Conservation (phyloP, 2,113 vertebrate species). For the Malurus elegans region DNA sequence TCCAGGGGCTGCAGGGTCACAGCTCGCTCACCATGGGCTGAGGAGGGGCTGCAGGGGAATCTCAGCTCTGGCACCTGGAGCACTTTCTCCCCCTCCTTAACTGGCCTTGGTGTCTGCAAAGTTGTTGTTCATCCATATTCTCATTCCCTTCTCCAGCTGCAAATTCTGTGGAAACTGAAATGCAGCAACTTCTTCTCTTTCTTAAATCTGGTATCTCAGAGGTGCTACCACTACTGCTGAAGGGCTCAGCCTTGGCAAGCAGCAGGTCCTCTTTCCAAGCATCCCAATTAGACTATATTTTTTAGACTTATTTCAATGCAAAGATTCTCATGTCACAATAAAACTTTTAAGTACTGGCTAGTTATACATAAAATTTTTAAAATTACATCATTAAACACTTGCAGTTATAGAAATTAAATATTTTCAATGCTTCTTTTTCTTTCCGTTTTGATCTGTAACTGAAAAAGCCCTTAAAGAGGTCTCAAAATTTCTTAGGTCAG, state of each 20-base stretch:
- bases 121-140: neutral
- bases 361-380: neutral
- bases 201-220: neutral
- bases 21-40: neutral
- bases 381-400: neutral
- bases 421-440: neutral
- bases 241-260: fast-evolving
- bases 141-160: neutral
- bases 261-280: neutral
- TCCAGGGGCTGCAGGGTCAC: neutral
- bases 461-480: neutral
- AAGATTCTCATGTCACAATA: neutral
- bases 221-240: neutral
- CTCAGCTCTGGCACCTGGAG: fast-evolving
- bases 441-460: neutral
- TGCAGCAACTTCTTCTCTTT: neutral
- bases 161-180: neutral
- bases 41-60: neutral
- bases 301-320: neutral
- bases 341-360: neutral
- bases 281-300: neutral
- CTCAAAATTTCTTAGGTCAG: neutral
- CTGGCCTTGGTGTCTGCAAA: neutral
- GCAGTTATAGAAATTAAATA: neutral
- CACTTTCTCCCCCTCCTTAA: neutral